Conservation (phyloP, 2,888 invertebrate species). For the Eilema caniola region DNA sequence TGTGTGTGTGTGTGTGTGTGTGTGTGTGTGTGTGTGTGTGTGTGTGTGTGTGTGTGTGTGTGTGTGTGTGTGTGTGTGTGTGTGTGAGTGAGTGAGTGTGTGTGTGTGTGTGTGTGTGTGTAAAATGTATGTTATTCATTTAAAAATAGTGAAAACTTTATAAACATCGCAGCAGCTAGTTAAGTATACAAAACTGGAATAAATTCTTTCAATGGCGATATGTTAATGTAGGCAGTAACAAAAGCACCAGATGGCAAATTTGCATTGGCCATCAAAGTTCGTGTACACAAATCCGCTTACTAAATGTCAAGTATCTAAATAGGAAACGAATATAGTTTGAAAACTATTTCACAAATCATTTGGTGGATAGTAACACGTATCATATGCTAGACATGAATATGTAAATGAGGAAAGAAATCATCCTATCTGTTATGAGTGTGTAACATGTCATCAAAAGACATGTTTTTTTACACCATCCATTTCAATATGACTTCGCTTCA, state of each 20-base stretch:
- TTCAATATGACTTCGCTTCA: too few relatives aligned
- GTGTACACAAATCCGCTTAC: constrained; percentile 22
- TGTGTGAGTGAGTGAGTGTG: too few relatives aligned
- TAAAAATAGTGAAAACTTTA: not conserved
- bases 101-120: too few relatives aligned
- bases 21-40: too few relatives aligned
- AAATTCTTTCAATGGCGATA: constrained; percentile 29
- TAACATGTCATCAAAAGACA: not conserved
- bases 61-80: too few relatives aligned
- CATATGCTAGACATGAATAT: constrained; percentile 3
- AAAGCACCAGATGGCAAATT: constrained; percentile 48
- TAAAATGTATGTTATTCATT: too few relatives aligned
- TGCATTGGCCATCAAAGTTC: constrained; percentile 46
- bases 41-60: too few relatives aligned
- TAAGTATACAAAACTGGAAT: constrained; percentile 34
- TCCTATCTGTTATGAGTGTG: not conserved
- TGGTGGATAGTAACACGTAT: not conserved
- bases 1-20: too few relatives aligned
- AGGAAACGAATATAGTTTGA: constrained; percentile 15
- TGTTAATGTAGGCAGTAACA: constrained; percentile 30
- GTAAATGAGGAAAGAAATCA: not conserved
- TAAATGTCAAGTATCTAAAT: constrained; percentile 33
- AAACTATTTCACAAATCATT: constrained; percentile 15
- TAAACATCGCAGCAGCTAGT: not conserved
- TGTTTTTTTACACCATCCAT: too few relatives aligned